phyloP scores from a whole-genome alignment of 2,113 vertebrate genomes.

The Eudyptes chrysolophus region DNA sequence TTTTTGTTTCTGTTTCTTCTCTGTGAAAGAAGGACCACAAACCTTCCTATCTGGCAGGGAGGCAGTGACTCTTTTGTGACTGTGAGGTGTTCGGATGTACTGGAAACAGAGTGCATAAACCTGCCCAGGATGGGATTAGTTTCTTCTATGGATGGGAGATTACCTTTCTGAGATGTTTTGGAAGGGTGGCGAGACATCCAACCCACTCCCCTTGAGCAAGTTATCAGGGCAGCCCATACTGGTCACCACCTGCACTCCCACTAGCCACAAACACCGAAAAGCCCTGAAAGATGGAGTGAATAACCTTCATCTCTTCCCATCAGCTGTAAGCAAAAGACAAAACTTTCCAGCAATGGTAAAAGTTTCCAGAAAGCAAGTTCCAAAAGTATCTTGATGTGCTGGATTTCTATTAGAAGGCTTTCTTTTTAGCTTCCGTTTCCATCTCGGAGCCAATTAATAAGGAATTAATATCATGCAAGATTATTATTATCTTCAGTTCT shows the following conservation, averaged over 20 bases:
- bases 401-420: not conserved
- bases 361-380: not conserved
- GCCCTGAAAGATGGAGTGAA: not conserved
- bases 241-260: not conserved
- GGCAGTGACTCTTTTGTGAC: not conserved
- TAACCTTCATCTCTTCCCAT: not conserved
- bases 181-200: not conserved
- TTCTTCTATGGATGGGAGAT: not conserved
- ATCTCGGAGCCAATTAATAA: constrained; percentile 56
- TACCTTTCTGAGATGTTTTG: not conserved
- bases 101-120: not conserved
- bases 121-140: not conserved
- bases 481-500: constrained; percentile 47
- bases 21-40: not conserved
- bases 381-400: not conserved
- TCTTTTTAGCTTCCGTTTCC: not conserved
- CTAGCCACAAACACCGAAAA: not conserved
- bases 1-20: not conserved
- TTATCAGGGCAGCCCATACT: not conserved
- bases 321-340: not conserved
- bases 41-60: not conserved
- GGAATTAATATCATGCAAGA: constrained; percentile 39
- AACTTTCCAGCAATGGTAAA: not conserved
- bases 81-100: not conserved
- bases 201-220: not conserved